A percentile compares a stretch with the other conserved stretches of the same genome.
Evolutionary conservation across 2,113 vertebrate genomes (phyloP).

Genomic region (Rhea pennata): DNA sequence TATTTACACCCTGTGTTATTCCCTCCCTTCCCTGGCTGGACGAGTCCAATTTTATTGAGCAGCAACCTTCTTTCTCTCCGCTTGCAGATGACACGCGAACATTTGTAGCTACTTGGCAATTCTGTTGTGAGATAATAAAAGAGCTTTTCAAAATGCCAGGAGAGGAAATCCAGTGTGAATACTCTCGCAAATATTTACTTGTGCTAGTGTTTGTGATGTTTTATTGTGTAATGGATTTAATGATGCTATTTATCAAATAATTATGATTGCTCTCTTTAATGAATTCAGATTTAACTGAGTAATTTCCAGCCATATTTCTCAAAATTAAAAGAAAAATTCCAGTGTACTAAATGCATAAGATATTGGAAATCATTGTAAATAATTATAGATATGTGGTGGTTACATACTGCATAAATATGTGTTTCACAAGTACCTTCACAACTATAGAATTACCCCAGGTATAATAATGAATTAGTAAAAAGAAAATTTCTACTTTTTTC

Average conservation of each 20-base stretch:
- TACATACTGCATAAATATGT: background rate
- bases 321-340: constrained; percentile 46
- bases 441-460: background rate
- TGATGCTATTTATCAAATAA: constrained; percentile 63
- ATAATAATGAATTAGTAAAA: background rate
- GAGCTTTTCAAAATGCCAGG: constrained; percentile 54
- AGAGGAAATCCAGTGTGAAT: constrained; percentile 53
- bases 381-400: background rate
- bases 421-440: background rate
- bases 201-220: constrained; percentile 34
- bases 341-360: background rate
- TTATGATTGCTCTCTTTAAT: constrained; percentile 36
- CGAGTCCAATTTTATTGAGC: constrained; percentile 15
- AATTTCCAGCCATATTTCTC: constrained; percentile 51
- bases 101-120: constrained; percentile 56
- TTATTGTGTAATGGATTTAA: constrained; percentile 58
- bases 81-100: constrained; percentile 50
- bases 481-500: background rate
- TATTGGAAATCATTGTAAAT: background rate
- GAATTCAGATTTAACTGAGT: constrained; percentile 27
- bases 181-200: constrained; percentile 61
- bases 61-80: constrained; percentile 17
- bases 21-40: constrained; percentile 1
- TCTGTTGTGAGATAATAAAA: constrained; percentile 59
- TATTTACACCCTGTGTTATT: background rate